A percentile compares a stretch with the other conserved stretches of the same genome.
These are phyloP conservation scores for Merops nubicus DNA, from an alignment of 2,113 vertebrate species.

Conservation along the genomic window DNA sequence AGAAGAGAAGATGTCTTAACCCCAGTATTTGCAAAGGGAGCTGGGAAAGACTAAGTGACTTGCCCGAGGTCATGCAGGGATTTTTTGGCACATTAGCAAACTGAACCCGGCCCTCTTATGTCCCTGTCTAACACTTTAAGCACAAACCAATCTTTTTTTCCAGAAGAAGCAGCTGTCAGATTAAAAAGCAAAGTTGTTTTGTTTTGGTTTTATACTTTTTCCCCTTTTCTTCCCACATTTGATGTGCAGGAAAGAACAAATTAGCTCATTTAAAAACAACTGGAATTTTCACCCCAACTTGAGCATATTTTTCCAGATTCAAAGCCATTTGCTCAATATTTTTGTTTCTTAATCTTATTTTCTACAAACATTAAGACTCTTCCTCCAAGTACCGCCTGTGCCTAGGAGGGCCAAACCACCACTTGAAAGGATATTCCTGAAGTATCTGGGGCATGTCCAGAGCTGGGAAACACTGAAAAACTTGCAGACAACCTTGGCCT, in stretches of 20 bases:
- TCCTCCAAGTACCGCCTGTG: slow-evolving; percentile 34
- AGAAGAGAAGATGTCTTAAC: not conserved
- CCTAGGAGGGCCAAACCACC: slow-evolving; percentile 49
- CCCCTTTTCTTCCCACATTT: slow-evolving; percentile 40
- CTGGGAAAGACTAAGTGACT: not conserved
- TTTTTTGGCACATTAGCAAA: slow-evolving; percentile 15
- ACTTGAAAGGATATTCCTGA: slow-evolving; percentile 60
- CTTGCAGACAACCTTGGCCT: slow-evolving; percentile 1
- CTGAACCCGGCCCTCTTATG: not conserved
- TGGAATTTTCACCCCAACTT: slow-evolving; percentile 63
- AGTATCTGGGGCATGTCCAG: slow-evolving; percentile 13
- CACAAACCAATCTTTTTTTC: slow-evolving; percentile 16
- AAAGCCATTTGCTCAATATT: slow-evolving; percentile 62
- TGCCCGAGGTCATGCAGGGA: not conserved
- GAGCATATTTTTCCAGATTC: slow-evolving; percentile 59
- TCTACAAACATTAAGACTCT: slow-evolving; percentile 53
- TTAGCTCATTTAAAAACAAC: slow-evolving; percentile 63
- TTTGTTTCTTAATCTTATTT: slow-evolving; percentile 68
- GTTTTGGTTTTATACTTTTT: slow-evolving; percentile 31
- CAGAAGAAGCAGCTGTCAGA: slow-evolving; percentile 23
- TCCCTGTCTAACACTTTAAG: not conserved
- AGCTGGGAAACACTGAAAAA: slow-evolving; percentile 5
- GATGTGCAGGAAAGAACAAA: slow-evolving; percentile 68
- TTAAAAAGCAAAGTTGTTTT: slow-evolving; percentile 4
- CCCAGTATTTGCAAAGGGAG: not conserved